Percentiles rank a stretch among this genome's conserved stretches.
Conservation (phyloP, 1,140 invertebrate species). For the Drepana arcuata region DNA sequence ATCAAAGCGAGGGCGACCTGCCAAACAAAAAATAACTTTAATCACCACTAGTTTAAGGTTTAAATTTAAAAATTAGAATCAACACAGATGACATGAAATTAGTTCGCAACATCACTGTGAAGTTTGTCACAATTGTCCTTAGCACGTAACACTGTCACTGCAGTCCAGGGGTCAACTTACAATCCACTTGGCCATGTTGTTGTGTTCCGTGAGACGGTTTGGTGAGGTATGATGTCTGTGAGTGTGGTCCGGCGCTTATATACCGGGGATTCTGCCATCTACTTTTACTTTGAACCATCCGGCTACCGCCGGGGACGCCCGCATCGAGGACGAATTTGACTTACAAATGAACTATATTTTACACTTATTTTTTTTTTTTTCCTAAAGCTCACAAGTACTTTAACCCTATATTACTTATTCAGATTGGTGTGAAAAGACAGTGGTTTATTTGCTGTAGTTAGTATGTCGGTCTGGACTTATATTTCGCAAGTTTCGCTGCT, state of each 20-base stretch:
- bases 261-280: constrained; percentile 45
- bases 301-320: no score
- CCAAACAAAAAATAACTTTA: neutral
- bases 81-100: neutral
- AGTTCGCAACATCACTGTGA: neutral
- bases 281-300: constrained; percentile 59
- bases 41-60: neutral
- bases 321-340: constrained; percentile 42
- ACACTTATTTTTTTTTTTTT: constrained; percentile 6
- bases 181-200: constrained; percentile 62
- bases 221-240: constrained; percentile 40
- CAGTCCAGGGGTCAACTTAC: constrained; percentile 36
- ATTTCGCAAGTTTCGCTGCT: no score
- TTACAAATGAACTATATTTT: constrained; percentile 39
- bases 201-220: constrained; percentile 26
- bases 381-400: no score
- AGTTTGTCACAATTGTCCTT: neutral
- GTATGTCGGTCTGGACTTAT: no score
- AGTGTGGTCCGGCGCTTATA: constrained; percentile 39
- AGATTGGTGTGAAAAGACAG: no score
- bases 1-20: constrained; percentile 65
- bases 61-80: neutral
- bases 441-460: no score
- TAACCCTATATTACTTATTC: no score
- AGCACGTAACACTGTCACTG: neutral